Conservation (phyloP, 2,797 vertebrate genomes). For the Parambassis ranga region DNA sequence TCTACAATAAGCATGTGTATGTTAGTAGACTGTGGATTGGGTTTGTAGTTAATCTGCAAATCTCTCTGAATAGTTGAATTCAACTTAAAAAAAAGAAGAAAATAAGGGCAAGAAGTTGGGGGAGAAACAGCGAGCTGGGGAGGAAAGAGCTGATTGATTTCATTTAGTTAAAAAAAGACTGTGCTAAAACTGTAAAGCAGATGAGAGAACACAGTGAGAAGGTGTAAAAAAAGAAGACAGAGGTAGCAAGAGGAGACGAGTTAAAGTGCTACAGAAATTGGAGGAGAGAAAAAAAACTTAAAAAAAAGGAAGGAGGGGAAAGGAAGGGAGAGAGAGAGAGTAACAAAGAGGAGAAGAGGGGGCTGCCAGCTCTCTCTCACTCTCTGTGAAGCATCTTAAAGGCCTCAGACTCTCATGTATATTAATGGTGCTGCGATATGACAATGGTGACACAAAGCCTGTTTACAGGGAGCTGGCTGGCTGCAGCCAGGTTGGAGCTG, state of each 20-base stretch:
- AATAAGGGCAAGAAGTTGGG: neutral
- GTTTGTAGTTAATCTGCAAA: no score
- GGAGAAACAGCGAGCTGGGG: neutral
- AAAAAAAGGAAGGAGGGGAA: conserved; percentile 1
- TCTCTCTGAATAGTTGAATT: neutral
- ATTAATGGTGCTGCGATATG: conserved; percentile 80
- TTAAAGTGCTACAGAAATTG: conserved; percentile 21
- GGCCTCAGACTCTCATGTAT: conserved; percentile 79
- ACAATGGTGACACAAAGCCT: conserved; percentile 81
- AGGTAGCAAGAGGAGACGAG: conserved; percentile 16
- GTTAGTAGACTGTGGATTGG: no score
- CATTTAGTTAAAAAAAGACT: neutral
- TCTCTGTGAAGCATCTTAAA: conserved; percentile 76
- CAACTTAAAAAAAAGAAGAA: neutral
- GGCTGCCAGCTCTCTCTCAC: conserved; percentile 45
- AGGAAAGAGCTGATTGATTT: neutral
- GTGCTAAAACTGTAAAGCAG: neutral
- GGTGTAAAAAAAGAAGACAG: conserved; percentile 2
- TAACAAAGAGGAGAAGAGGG: conserved; percentile 49
- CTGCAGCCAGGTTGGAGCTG: conserved; percentile 73
- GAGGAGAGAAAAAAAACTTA: conserved; percentile 3
- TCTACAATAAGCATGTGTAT: no score
- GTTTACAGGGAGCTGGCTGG: conserved; percentile 76
- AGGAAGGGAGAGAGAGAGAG: conserved; percentile 38
- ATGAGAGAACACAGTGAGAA: neutral